These are phyloP conservation scores for Dasysyrphus albostriatus DNA, from an alignment of 2,888 invertebrate genomes.

Conservation along the genomic window DNA sequence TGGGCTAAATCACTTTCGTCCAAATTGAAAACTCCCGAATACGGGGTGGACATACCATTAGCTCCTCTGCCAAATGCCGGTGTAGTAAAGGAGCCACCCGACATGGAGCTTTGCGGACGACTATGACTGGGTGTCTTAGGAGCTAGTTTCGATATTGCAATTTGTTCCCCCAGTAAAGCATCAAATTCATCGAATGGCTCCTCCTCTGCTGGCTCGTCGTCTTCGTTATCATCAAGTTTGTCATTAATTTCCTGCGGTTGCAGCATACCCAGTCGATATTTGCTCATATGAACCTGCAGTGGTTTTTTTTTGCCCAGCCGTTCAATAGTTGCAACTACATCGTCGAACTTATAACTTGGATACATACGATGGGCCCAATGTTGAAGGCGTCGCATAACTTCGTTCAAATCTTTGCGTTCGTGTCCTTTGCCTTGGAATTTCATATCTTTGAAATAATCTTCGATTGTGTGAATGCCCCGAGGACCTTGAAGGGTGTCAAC, in stretches of 20 bases:
- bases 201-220: slow-evolving; percentile 82
- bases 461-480: slow-evolving; percentile 92
- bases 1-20: slow-evolving; percentile 80
- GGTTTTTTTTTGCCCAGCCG: slow-evolving; percentile 92
- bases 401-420: slow-evolving; percentile 92
- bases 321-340: slow-evolving; percentile 91
- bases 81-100: slow-evolving; percentile 77
- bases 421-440: slow-evolving; percentile 91
- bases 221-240: slow-evolving; percentile 85
- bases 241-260: slow-evolving; percentile 81
- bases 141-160: slow-evolving; percentile 85
- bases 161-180: slow-evolving; percentile 87
- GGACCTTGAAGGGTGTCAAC: slow-evolving; percentile 89
- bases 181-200: slow-evolving; percentile 87
- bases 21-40: slow-evolving; percentile 63
- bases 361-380: slow-evolving; percentile 97
- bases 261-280: slow-evolving; percentile 85
- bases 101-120: slow-evolving; percentile 56
- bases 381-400: slow-evolving; percentile 92
- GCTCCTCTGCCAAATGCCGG: slow-evolving; percentile 80
- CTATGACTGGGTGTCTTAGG: slow-evolving; percentile 79
- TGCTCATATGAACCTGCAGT: slow-evolving; percentile 89
- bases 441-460: slow-evolving; percentile 91
- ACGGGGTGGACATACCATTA: slow-evolving; percentile 80
- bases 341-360: slow-evolving; percentile 95